Evolutionary conservation across 2,113 vertebrate genomes (phyloP).

Genomic region (Scolopax mira): DNA sequence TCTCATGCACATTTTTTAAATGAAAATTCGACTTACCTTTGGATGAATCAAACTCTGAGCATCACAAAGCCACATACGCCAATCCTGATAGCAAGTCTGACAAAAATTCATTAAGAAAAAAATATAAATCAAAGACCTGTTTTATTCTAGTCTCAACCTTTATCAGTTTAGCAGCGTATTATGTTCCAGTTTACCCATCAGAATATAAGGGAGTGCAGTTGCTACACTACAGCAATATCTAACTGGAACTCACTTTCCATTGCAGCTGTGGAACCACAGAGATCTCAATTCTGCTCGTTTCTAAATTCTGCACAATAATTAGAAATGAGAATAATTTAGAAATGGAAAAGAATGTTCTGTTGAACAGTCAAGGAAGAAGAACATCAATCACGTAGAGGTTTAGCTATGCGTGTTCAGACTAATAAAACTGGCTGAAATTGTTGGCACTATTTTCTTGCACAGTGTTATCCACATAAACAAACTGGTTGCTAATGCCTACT

Average conservation of each 20-base stretch:
- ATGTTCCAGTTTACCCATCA: background rate
- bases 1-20: background rate
- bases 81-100: background rate
- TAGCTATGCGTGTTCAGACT: background rate
- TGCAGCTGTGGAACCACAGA: background rate
- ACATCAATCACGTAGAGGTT: background rate
- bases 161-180: background rate
- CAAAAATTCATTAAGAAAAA: background rate
- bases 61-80: background rate
- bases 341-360: background rate
- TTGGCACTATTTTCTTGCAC: background rate
- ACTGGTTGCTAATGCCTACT: background rate
- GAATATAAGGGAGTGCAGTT: background rate
- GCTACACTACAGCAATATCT: background rate
- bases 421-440: background rate
- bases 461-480: background rate
- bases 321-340: background rate
- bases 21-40: background rate
- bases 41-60: background rate
- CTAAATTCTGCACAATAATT: background rate
- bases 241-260: background rate
- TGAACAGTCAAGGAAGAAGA: background rate
- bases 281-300: background rate
- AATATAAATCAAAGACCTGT: background rate
- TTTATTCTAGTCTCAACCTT: background rate